These are phyloP conservation scores for Seira ritae DNA, from an alignment of 2,888 invertebrate genomes.

Conservation along the genomic window DNA sequence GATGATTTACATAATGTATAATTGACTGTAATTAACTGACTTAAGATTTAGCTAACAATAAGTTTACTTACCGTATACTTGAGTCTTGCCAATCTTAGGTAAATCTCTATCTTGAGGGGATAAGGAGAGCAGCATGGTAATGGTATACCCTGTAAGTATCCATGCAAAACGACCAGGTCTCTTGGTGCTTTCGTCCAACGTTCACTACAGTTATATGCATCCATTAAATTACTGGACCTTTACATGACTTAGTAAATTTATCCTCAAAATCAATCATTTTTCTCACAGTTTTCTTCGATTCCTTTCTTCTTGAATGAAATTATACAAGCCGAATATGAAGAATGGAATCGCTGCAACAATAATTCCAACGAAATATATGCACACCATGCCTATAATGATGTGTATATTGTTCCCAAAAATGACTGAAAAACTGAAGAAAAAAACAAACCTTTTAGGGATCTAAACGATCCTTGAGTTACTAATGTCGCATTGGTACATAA, in stretches of 20 bases:
- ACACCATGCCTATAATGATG: no score
- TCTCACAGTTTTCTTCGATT: conserved; percentile 21
- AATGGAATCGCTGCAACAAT: not conserved
- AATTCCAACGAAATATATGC: conserved; percentile 17
- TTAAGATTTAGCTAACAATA: not conserved
- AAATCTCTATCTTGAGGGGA: conserved; percentile 41
- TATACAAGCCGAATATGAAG: conserved; percentile 10
- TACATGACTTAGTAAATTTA: no score
- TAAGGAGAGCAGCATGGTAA: conserved; percentile 13
- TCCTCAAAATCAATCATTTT: not conserved
- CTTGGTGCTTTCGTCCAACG: not conserved
- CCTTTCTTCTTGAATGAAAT: not conserved
- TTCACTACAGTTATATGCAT: not conserved
- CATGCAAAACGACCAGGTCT: not conserved
- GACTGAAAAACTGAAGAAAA: no score
- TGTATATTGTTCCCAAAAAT: no score
- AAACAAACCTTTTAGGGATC: no score
- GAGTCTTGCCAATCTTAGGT: conserved; percentile 36
- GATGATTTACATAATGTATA: conserved; percentile 19
- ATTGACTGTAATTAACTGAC: not conserved
- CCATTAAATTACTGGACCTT: not conserved
- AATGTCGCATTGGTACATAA: no score
- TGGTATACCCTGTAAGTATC: not conserved
- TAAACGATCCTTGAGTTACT: no score
- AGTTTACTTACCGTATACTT: conserved; percentile 25